A percentile compares a stretch with the other conserved stretches of the same genome.
phyloP scores from a whole-genome alignment of 2,797 vertebrate species.

The Chanos chanos region DNA sequence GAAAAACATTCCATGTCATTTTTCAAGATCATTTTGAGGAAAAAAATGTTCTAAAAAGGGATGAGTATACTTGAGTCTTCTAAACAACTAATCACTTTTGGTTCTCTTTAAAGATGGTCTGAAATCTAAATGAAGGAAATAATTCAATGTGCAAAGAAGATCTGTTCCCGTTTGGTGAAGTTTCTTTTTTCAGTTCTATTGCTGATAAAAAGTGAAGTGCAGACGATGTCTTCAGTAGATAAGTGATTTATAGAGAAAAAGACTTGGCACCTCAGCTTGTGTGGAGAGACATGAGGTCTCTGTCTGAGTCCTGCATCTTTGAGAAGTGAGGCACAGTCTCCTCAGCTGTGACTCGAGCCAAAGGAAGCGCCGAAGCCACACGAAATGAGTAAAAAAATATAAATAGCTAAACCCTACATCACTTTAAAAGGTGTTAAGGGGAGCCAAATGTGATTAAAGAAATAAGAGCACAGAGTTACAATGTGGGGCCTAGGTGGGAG shows the following conservation, averaged over 20 bases:
- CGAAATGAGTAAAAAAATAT: conserved; percentile 30
- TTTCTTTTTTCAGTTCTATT: conserved; percentile 2
- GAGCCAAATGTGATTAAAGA: not conserved
- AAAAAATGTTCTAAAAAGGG: too few species aligned
- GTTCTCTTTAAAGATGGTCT: too few species aligned
- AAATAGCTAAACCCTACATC: too few species aligned
- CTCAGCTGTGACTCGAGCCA: conserved; percentile 38
- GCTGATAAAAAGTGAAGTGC: conserved; percentile 32
- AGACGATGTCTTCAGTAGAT: conserved; percentile 44
- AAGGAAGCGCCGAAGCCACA: conserved; percentile 1
- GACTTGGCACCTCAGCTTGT: conserved; percentile 36
- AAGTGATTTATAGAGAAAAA: conserved; percentile 31
- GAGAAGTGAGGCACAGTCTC: conserved; percentile 35
- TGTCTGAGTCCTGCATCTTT: conserved; percentile 37
- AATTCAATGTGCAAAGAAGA: too few species aligned
- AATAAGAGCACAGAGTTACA: not conserved
- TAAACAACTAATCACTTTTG: too few species aligned
- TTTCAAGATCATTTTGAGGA: too few species aligned
- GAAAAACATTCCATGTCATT: too few species aligned
- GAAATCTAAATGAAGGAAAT: too few species aligned
- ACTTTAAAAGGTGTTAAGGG: not conserved
- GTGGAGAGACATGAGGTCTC: conserved; percentile 44
- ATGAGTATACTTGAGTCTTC: too few species aligned
- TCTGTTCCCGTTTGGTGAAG: not conserved
- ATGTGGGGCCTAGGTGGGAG: too few species aligned